Conservation (phyloP, 2,113 vertebrate species). For the Desmodus rotundus region DNA sequence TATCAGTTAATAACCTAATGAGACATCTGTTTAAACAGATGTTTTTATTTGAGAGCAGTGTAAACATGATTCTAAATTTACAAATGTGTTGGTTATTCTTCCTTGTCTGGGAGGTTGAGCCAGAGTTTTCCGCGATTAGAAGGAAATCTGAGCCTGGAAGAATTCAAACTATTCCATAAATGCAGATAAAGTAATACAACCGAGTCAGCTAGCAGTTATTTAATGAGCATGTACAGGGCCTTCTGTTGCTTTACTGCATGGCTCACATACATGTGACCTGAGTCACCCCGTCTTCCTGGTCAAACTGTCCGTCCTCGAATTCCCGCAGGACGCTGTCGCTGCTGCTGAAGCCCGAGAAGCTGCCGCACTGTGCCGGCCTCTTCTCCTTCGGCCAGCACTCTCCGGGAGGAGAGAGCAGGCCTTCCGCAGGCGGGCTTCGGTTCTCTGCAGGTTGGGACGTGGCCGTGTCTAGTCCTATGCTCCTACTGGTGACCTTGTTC, state of each 20-base stretch:
- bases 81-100: constrained; percentile 8
- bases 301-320: constrained; percentile 91
- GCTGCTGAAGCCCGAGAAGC: constrained; percentile 86
- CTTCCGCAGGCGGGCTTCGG: constrained; percentile 33
- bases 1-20: background rate
- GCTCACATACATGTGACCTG: constrained; percentile 96
- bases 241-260: constrained; percentile 38
- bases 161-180: constrained; percentile 27
- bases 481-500: constrained; percentile 70
- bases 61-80: constrained; percentile 35
- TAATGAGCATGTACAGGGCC: constrained; percentile 64
- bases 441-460: constrained; percentile 34
- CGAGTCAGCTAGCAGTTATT: background rate
- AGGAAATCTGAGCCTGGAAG: constrained; percentile 2
- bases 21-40: background rate
- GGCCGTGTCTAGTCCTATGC: constrained; percentile 69
- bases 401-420: constrained; percentile 54
- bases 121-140: background rate
- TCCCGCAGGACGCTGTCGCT: constrained; percentile 86
- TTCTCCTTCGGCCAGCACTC: constrained; percentile 73
- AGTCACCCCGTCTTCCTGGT: constrained; percentile 94
- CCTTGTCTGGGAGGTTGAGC: background rate
- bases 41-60: constrained; percentile 15
- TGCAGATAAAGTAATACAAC: constrained; percentile 24
- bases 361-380: constrained; percentile 61